Base-by-base conservation (phyloP, 2,113 vertebrate species). In the Sterna hirundo region DNA sequence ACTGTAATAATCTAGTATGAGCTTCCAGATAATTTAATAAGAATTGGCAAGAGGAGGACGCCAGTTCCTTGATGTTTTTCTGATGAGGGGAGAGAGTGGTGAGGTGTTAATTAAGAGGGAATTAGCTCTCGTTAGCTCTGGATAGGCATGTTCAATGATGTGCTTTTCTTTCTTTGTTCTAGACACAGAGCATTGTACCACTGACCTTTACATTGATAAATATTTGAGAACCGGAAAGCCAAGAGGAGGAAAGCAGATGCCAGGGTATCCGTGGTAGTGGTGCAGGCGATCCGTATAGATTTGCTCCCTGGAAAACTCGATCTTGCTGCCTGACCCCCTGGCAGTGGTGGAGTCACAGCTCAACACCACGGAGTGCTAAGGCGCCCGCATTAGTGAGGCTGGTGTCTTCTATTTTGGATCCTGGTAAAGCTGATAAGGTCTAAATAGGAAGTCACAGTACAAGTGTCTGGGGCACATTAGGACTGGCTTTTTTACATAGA, bases 401-500 rank as follows among this genome's bases (percentile, higher is more conserved):
- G 21, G 25, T 93, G 57, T 23, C 77, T 72, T 83, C 96, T 97
- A 79, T 97, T 97, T 87, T 87, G 65, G 83, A 61, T 44, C 15
- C n/a, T 91, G 74, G 61, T 72, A 66, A 72, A 61, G 52, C 70
- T 72, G 96, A 97, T 97, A 96, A 96, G 66, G 61, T 65, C 91
- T 87, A 91, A 96, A 69, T 66, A 87, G 66, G 77, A 91, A 87
- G 65, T 72, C 65, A 84, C 52, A 9, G 32, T 40, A 22, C 21
- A 87, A 96, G 74, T 82, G 88, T 86, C 69, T 85, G 83, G 40
- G 25, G 16, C 21, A 58, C 13, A 23, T 20, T 61, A 44, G 44
- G 15, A 22, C 5, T 93, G 47, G 26, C 46, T 86, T 80, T 95
- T 85, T 80, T 3, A 95, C 92, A 89, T 54, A 89, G 66, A 69